These are phyloP conservation scores for Podabrus alpinus DNA, from an alignment of 2,888 invertebrate genomes.

Conservation along the genomic window DNA sequence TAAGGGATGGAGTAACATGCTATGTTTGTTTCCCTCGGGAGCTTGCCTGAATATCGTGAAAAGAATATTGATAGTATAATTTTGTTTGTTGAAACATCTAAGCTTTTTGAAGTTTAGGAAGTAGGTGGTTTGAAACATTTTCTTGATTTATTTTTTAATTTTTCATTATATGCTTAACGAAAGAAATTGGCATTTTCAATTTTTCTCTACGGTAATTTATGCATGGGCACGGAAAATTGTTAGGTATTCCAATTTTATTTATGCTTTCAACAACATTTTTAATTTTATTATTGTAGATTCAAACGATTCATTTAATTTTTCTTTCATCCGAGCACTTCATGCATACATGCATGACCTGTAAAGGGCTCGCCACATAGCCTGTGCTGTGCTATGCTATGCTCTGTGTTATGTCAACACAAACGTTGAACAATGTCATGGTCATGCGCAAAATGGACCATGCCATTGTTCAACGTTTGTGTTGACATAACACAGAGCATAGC, in stretches of 20 bases:
- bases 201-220: not conserved
- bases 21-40: slow-evolving; percentile 1
- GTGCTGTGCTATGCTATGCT: too few species aligned
- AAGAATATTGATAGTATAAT: slow-evolving; percentile 14
- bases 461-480: too few species aligned
- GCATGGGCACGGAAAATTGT: not conserved
- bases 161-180: not conserved
- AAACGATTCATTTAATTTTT: not conserved
- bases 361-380: too few species aligned
- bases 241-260: not conserved
- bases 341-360: too few species aligned
- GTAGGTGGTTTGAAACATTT: not conserved
- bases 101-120: not conserved
- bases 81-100: slow-evolving; percentile 4
- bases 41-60: slow-evolving; percentile 11
- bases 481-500: too few species aligned
- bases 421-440: too few species aligned
- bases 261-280: not conserved
- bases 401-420: too few species aligned
- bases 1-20: slow-evolving; percentile 1
- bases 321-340: not conserved
- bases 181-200: not conserved
- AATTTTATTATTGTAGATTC: not conserved
- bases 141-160: not conserved
- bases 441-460: too few species aligned